phyloP scores from a whole-genome alignment of 2,113 vertebrate genomes.

The Malaclemys terrapin region DNA sequence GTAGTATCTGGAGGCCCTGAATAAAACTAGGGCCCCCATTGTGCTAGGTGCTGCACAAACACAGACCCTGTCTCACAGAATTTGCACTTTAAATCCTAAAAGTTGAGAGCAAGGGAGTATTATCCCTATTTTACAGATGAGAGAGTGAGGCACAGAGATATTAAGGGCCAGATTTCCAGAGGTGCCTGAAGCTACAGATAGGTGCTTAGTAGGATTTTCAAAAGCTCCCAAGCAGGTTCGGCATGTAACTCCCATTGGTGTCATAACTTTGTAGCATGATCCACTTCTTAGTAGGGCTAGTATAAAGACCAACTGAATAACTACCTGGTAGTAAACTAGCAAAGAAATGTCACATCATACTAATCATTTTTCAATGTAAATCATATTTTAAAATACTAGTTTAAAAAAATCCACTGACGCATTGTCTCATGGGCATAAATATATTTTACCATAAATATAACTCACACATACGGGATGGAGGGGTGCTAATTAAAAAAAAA shows the following conservation, averaged over 20 bases:
- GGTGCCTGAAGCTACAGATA: neutral
- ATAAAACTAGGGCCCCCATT: neutral
- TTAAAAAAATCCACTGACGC: neutral
- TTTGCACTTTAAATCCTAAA: neutral
- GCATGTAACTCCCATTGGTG: neutral
- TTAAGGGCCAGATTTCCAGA: neutral
- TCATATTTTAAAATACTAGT: neutral
- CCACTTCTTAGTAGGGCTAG: neutral
- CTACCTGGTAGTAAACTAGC: rapidly evolving
- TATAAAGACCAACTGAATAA: neutral
- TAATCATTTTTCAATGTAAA: rapidly evolving
- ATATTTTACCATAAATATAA: rapidly evolving
- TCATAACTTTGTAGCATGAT: neutral
- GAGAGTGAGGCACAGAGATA: neutral
- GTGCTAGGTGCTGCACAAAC: neutral
- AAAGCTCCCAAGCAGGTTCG: neutral
- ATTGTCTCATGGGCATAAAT: neutral
- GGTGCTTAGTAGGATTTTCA: neutral
- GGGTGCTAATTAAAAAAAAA: neutral
- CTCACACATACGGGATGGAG: neutral
- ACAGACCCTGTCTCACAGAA: neutral
- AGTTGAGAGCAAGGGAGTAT: neutral
- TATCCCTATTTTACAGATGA: neutral
- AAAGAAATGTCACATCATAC: neutral
- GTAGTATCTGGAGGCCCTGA: neutral